Base-by-base conservation (phyloP, 2,888 invertebrate species). In the Nymphalis polychloros region DNA sequence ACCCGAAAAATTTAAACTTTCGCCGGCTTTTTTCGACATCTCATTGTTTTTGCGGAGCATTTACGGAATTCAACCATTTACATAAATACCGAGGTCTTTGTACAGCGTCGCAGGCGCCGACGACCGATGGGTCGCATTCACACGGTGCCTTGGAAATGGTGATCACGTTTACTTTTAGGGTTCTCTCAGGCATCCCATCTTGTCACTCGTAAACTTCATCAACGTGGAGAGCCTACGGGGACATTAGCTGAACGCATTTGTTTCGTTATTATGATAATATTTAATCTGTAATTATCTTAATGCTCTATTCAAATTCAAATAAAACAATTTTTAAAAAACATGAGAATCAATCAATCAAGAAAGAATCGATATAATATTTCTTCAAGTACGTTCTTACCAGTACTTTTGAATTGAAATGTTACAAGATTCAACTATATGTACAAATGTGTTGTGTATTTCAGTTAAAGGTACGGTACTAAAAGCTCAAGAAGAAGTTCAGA, bases 51-150 rank as follows among this genome's bases (percentile, higher is more conserved):
- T 89, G 85, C 81, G 83, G 81, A 76, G 87, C 84, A 89, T 89
- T 89, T 90, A 90, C 85, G 89, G 90, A 88, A 90, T 90, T 86
- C 85, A 82, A 81, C 79, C 84, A 91, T 92, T 92, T 92, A 90
- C 92, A 91, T 92, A 92, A 90, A 91, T 90, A 79, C 89, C 86
- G 76, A 75, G 80, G 80, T 83, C 89, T 90, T 90, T 90, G 89
- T 90, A 83, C 84, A 88, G 88, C 88, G 85, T 86, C 87, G 84
- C 85, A 86, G 90, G 90, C 89, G 89, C 90, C 90, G 89, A 79
- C 81, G 74, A 79, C 79, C n/a, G 62, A 10, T 57, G 68, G 41
- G 55, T 49, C 61, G 68, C 70, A 73, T 71, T 70, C 74, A 64
- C 71, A 72, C 64, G 72, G 67, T 62, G 63, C 50, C 64, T 60